Evolutionary conservation across 2,113 vertebrate genomes (phyloP).

Genomic region (Coregonus clupeaformis): DNA sequence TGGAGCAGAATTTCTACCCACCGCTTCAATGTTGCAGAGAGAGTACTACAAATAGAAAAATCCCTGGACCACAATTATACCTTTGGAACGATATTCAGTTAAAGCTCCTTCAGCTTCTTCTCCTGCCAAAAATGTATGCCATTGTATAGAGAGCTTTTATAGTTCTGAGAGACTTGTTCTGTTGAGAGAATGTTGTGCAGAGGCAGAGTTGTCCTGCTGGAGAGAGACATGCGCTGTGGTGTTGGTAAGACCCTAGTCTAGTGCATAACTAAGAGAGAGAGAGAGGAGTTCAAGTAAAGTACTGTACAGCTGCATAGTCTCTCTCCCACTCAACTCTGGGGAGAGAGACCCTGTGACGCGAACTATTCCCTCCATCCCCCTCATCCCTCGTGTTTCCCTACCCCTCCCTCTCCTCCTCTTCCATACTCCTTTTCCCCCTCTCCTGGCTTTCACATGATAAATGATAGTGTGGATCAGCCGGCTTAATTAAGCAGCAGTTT

Average conservation of each 20-base stretch:
- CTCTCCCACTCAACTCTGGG: slow-evolving; percentile 39
- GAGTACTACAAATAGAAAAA: neutral
- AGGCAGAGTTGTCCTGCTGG: slow-evolving; percentile 18
- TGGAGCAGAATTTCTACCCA: too few relatives aligned
- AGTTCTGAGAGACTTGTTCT: slow-evolving; percentile 5
- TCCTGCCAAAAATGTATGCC: too few relatives aligned
- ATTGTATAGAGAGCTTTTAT: too few relatives aligned
- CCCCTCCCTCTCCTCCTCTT: slow-evolving; percentile 12
- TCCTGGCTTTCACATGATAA: slow-evolving; percentile 12
- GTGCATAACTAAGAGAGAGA: slow-evolving; percentile 34
- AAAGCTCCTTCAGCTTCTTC: neutral
- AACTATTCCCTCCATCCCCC: slow-evolving; percentile 16
- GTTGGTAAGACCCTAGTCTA: slow-evolving; percentile 12
- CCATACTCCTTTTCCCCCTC: slow-evolving; percentile 14
- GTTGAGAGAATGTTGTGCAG: slow-evolving; percentile 2
- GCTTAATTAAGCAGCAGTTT: slow-evolving; percentile 39
- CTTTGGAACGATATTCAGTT: slow-evolving; percentile 13
- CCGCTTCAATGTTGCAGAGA: neutral
- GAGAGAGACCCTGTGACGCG: slow-evolving; percentile 61
- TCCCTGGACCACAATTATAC: neutral
- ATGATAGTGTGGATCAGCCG: slow-evolving; percentile 28
- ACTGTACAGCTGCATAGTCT: too few relatives aligned
- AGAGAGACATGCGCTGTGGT: slow-evolving; percentile 20
- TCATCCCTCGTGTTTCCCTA: slow-evolving; percentile 24
- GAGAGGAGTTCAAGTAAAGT: neutral